These are phyloP conservation scores for Drosophila conformis DNA, from an alignment of 2,888 invertebrate species.

Conservation along the genomic window DNA sequence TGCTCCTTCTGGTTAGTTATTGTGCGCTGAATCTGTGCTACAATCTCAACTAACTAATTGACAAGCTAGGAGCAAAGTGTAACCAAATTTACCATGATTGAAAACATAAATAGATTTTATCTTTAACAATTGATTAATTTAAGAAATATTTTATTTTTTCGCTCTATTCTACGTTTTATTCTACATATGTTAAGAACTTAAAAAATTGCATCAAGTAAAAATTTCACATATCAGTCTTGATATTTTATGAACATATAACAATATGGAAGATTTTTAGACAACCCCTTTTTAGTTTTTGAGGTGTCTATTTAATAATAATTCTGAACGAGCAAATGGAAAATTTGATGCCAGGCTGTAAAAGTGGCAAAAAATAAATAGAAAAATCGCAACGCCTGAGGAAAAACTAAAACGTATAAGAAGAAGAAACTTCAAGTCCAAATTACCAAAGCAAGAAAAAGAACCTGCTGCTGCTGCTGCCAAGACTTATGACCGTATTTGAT, in stretches of 20 bases:
- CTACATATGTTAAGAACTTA: not conserved
- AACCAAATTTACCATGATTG: slow-evolving; percentile 4
- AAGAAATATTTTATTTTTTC: not conserved
- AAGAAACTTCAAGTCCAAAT: slow-evolving; percentile 61
- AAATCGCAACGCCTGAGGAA: slow-evolving; percentile 18
- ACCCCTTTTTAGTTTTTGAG: not conserved
- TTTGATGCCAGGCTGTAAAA: slow-evolving; percentile 16
- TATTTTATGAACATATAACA: not conserved
- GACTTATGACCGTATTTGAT: slow-evolving; percentile 77
- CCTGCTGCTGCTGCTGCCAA: slow-evolving; percentile 75
- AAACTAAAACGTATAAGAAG: slow-evolving; percentile 9
- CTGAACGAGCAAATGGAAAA: not conserved
- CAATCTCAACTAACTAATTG: slow-evolving; percentile 59
- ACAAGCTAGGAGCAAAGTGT: slow-evolving; percentile 39
- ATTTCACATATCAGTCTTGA: not conserved
- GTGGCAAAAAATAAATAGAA: slow-evolving; percentile 14
- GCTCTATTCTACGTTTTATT: not conserved
- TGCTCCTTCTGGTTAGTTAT: slow-evolving; percentile 9
- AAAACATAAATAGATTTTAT: not conserved
- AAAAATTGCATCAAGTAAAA: not conserved
- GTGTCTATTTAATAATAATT: not conserved
- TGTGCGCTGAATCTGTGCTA: slow-evolving; percentile 6
- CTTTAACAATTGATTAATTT: not conserved
- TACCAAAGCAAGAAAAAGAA: slow-evolving; percentile 72
- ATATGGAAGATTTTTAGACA: not conserved